Evolutionary conservation across 2,797 vertebrate genomes (phyloP).

Genomic region (Enteromius trimaculatus): DNA sequence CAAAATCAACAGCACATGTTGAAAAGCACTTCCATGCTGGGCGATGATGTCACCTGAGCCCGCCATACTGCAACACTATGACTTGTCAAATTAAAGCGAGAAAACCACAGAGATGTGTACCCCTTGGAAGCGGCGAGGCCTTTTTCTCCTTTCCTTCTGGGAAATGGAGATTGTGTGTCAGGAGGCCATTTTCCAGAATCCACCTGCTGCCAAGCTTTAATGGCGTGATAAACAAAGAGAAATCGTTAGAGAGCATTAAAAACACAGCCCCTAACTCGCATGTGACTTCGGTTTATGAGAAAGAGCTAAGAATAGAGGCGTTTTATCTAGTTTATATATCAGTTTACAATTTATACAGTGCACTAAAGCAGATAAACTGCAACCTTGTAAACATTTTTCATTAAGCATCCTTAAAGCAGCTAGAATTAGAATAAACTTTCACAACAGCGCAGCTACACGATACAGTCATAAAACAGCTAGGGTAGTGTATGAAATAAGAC

Average conservation of each 20-base stretch:
- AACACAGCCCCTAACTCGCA: slow-evolving; percentile 39
- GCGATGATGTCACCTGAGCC: slow-evolving; percentile 59
- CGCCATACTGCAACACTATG: slow-evolving; percentile 49
- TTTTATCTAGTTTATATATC: slow-evolving; percentile 31
- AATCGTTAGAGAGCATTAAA: slow-evolving; percentile 59
- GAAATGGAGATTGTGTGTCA: slow-evolving; percentile 44
- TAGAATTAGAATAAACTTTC: slow-evolving; percentile 19
- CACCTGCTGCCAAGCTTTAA: slow-evolving; percentile 58
- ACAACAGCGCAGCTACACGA: slow-evolving; percentile 12
- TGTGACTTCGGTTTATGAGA: slow-evolving; percentile 55
- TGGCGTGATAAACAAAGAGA: slow-evolving; percentile 54
- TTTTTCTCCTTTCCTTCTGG: slow-evolving; percentile 51
- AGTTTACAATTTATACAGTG: slow-evolving; percentile 36
- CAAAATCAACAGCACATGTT: slow-evolving; percentile 66
- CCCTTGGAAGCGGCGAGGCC: slow-evolving; percentile 47
- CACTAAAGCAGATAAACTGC: slow-evolving; percentile 29
- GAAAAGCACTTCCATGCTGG: slow-evolving; percentile 55
- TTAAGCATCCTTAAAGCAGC: slow-evolving; percentile 39
- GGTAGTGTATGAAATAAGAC: slow-evolving; percentile 8
- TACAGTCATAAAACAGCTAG: neutral
- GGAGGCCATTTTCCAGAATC: slow-evolving; percentile 49
- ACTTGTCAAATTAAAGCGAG: slow-evolving; percentile 60
- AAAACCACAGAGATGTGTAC: slow-evolving; percentile 52
- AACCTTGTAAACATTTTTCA: slow-evolving; percentile 42
- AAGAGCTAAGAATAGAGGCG: slow-evolving; percentile 37